phyloP scores from a whole-genome alignment of 2,888 invertebrate genomes.

The Myathropa florea region DNA sequence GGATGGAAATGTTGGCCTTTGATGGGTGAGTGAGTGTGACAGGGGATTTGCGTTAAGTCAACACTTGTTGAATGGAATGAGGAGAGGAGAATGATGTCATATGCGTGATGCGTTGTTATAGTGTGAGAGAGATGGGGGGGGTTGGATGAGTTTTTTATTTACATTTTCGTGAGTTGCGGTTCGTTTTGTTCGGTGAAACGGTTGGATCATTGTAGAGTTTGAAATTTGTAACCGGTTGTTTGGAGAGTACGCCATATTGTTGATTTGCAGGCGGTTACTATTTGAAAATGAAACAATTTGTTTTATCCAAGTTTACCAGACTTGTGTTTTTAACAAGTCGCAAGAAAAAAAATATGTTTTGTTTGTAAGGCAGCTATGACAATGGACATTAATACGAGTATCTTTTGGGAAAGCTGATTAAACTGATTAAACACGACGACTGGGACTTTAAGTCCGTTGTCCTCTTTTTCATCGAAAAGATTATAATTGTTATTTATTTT shows the following conservation, averaged over 20 bases:
- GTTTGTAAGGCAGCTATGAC: no score
- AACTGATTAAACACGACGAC: no score
- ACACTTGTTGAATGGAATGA: slow-evolving; percentile 64
- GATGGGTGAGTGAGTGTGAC: neutral
- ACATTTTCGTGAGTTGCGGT: slow-evolving; percentile 25
- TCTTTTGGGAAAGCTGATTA: no score
- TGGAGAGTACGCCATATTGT: slow-evolving; percentile 11
- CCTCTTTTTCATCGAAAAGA: no score
- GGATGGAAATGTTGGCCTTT: neutral
- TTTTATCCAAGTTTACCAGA: neutral
- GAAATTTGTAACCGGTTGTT: neutral
- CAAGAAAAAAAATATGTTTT: no score
- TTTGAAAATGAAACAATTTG: slow-evolving; percentile 17
- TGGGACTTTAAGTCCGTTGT: no score
- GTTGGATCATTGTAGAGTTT: slow-evolving; percentile 2
- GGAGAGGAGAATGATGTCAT: slow-evolving; percentile 51
- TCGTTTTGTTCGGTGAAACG: slow-evolving; percentile 15
- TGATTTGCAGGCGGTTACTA: neutral
- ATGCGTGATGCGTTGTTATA: neutral
- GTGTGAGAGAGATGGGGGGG: slow-evolving; percentile 17
- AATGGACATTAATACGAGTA: no score
- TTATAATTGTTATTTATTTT: no score
- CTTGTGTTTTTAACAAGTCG: no score
- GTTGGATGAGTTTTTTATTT: slow-evolving; percentile 22
- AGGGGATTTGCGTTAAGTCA: neutral